Evolutionary conservation across 1,140 invertebrate species (phyloP), one percentile per base, ranked within the genome.

Genomic region (Ruditapes philippinarum): DNA sequence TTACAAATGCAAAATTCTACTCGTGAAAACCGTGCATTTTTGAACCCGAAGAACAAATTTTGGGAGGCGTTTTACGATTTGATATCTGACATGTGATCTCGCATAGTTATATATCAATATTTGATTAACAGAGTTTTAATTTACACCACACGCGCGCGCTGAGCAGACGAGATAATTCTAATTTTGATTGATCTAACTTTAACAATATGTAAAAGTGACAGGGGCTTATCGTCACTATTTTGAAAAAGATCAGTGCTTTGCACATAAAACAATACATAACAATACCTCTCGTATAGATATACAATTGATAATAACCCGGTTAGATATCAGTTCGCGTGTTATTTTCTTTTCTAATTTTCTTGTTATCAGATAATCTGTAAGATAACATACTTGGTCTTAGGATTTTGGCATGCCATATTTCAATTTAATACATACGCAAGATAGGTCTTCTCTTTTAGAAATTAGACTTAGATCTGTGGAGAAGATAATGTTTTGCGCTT

Each of bases 311-410:
- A 62, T 51, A 14, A 40, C 49, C 31, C 38, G 42, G 49, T n/a
- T 65, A 25, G 3, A 57, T 42, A 65, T 40, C n/a, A 22, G 22
- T 81, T 81, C 79, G 49, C 79, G 81, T 84, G 81, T 84, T 57
- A 84, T 84, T 84, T 84, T 84, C 65, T 84, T 73, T 84, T 84
- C 81, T 84, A 84, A 84, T 70, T 83, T 60, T 33, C 81, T 45
- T 70, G 25, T 49, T 68, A 70, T 83, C 79, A 57, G 65, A 84
- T 84, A 25, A 84, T 84, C 81, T 51, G 0, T 3, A 14, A 70
- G 81, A 84, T 84, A 70, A 73, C 62, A 84, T 84, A 57, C 22
- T 84, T 84, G 40, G 65, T 33, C 65, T 62, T 54, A 17, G 33
- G 54, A 51, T 84, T 70, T 84, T 68, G 81, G 62, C 81, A 84